These are phyloP conservation scores for Dynastes hyllus DNA, from an alignment of 2,888 invertebrate species.

Conservation along the genomic window DNA sequence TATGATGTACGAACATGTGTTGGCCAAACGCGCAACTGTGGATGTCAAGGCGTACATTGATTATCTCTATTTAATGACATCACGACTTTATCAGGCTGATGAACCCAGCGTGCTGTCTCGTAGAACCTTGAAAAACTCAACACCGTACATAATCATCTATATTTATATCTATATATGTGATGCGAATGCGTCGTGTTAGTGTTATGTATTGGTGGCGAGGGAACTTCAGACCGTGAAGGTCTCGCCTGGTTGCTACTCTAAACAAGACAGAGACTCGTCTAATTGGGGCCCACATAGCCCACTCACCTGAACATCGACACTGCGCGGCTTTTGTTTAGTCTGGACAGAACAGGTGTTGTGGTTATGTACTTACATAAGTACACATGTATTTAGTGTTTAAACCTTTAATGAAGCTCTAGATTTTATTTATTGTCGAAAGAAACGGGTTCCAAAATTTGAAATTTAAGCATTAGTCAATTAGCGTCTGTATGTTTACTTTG, in stretches of 20 bases:
- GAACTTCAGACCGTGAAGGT: constrained; percentile 63
- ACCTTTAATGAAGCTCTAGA: neutral
- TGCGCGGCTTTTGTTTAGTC: constrained; percentile 52
- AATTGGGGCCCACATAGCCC: constrained; percentile 56
- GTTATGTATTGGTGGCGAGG: constrained; percentile 28
- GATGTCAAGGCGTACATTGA: constrained; percentile 35
- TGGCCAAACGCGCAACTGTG: constrained; percentile 5
- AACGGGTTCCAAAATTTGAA: too few species aligned
- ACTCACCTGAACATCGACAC: constrained; percentile 56
- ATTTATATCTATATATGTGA: constrained; percentile 9
- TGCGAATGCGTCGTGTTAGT: neutral
- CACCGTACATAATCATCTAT: constrained; percentile 44
- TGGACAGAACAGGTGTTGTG: constrained; percentile 54
- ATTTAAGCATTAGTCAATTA: too few species aligned
- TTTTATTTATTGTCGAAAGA: too few species aligned
- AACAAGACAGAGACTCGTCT: constrained; percentile 56
- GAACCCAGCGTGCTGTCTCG: constrained; percentile 49
- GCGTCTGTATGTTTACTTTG: neutral
- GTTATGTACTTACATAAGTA: constrained; percentile 18
- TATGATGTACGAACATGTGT: constrained; percentile 14
- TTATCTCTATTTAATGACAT: constrained; percentile 43
- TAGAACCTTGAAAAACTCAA: constrained; percentile 51
- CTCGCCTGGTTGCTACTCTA: constrained; percentile 62
- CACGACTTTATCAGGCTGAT: constrained; percentile 52
- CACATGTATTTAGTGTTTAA: neutral